Conservation (phyloP, 2,797 vertebrate genomes). For the Helarctos malayanus region DNA sequence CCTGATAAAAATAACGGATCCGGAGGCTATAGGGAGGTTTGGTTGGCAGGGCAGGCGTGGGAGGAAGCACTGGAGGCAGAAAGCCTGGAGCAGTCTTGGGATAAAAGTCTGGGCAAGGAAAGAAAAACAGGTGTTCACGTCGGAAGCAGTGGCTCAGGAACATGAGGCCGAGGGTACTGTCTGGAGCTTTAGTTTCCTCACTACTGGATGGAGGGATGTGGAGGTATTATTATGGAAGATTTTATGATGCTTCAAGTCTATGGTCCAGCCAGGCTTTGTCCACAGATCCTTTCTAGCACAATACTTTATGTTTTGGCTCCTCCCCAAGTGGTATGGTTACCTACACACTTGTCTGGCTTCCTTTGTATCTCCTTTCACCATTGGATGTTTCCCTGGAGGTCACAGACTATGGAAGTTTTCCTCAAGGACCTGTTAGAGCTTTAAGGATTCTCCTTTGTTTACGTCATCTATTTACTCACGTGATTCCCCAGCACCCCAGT, state of each 20-base stretch:
- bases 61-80: background rate
- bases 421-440: background rate
- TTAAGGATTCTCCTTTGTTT: background rate
- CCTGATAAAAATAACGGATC: background rate
- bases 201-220: background rate
- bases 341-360: background rate
- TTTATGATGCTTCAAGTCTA: background rate
- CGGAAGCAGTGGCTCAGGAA: background rate
- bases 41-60: background rate
- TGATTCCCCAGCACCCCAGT: background rate
- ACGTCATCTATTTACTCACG: background rate
- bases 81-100: background rate
- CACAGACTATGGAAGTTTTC: accelerated
- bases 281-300: background rate
- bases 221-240: background rate
- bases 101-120: background rate
- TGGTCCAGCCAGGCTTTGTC: background rate
- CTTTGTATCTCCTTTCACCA: background rate
- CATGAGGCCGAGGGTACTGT: background rate
- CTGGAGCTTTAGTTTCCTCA: background rate
- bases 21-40: background rate
- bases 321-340: background rate
- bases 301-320: background rate
- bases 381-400: background rate
- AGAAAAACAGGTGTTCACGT: background rate